Base-by-base conservation (phyloP, 64 coral and sea anemone genomes). In the Pocillopora damicornis region DNA sequence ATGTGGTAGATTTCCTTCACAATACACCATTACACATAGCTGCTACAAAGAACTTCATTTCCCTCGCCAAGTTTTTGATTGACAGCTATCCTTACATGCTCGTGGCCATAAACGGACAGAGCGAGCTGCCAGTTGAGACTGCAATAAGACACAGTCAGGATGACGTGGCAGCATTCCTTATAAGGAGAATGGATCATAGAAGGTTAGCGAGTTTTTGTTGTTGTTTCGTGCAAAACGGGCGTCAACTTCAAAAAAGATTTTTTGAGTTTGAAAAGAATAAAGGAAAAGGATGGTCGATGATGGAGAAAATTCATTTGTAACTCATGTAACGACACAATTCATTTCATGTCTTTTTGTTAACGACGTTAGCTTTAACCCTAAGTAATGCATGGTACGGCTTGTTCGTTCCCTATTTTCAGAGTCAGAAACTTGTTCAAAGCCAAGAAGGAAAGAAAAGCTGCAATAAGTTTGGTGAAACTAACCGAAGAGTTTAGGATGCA, bases 121-220 rank as follows among this genome's bases (percentile, higher is more conserved):
- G 81, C 9, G 83, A 92, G 60, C 63, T 92, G 60, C 90, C 90
- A 1, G 76, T 92, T 37, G 83, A 87, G 25, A 92, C 76, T 26
- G 90, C 90, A 2, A 60, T 92, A 22, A 51, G n/a, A 63, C 9
- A 35, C 38, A 16, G 75, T 37, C 90, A 92, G 59, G 90, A 92
- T 59, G 90, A 92, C n/a, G 90, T 87, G 45, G 83, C 83, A 2
- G 90, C 90, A 0, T 78, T 79, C 42, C 90, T 92, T 79, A 87
- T 92, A 18, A 92, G 69, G 66, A 51, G 56, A 67, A 92, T 92
- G 90, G 66, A 67, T 61, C 81, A 92, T 62, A 58, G 73, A 61
- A 92, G 88, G 88, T 90, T 59, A 9, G 61, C 30, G 30, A 51
- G 42, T 51, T 51, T 4, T 51, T 51, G 42, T 51, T 51, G 42